Evolutionary conservation across 2,797 vertebrate genomes (phyloP), one percentile per base, ranked within the genome.

Genomic region (Notolepis coatsorum): DNA sequence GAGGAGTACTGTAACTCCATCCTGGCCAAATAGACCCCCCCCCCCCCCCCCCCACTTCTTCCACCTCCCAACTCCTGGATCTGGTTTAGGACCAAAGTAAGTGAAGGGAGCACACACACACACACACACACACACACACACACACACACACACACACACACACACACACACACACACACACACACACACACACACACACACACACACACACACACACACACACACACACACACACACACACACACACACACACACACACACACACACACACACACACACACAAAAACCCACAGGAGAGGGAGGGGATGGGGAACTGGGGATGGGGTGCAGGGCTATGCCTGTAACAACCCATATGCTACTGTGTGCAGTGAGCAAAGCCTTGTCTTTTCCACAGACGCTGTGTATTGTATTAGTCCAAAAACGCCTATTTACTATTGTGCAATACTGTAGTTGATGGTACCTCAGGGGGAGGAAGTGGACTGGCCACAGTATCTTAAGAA

Each of bases 11-110:
- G 79, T 76, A 80, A 84, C 60, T 75, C 68, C 73, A 82, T 71
- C 78, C 75, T 70, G 80, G 72, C 67, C 62, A 84, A 82, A 85
- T n/a, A n/a, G n/a, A n/a, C n/a, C n/a, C n/a, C n/a, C n/a, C n/a
- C n/a, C n/a, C n/a, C n/a, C n/a, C n/a, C n/a, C n/a, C n/a, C n/a
- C n/a, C n/a, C n/a, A n/a, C n/a, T n/a, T n/a, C n/a, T n/a, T n/a
- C n/a, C 68, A 82, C 45, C 28, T 65, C 67, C 48, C 45, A 51
- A 75, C 75, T 78, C 71, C 79, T 76, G 71, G 71, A 68, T 82
- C 74, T 77, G 80, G 65, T 80, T 80, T 78, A 50, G 60, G 65
- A 12, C 6, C 6, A 41, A 17, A 18, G 17, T 10, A 33, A n/a
- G n/a, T n/a, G n/a, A n/a, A n/a, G n/a, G n/a, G n/a, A n/a, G n/a